Base-by-base conservation (phyloP, 2,797 vertebrate genomes). In the Pelochelys cantorii region DNA sequence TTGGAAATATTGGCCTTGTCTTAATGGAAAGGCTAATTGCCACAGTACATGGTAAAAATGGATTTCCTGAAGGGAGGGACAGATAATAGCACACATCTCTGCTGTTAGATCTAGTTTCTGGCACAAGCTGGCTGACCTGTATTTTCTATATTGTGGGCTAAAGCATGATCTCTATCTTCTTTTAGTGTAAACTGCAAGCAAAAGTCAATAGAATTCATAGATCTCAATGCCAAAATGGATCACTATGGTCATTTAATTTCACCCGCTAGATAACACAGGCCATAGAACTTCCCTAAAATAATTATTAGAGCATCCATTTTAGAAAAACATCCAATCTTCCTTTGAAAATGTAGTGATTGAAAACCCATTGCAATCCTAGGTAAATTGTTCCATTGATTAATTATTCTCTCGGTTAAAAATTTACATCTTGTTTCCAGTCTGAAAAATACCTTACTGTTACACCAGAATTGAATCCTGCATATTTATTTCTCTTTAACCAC, bases 131-230 rank as follows among this genome's bases (percentile, higher is more conserved):
- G 17, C 8, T 34, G n/a, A 34, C 65, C 48, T 3, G 5, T 3
- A 3, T 7, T 5, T 60, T 68, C 9, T 68, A 1, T 2, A 1
- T 48, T 52, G 53, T 5, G 29, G 52, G 1, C 1, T 0, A 1
- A 11, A 29, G 1, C 42, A 4, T 55, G 29, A 23, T 3, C 29
- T 31, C n/a, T 0, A 1, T 55, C 68, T 48, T 48, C 42, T 29
- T 20, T 11, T 68, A 18, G n/a, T 68, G 17, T 68, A 34, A 68
- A 34, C 31, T 15, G 7, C 62, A 68, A 68, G 31, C 62, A 34
- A 17, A 65, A 34, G n/a, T 68, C 62, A 68, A 4, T 68, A 29
- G 62, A 31, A 65, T 65, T 29, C 31, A 62, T 14, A 65, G 62
- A n/a, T 68, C 29, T 31, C n/a, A 20, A 34, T 4, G 31, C 15